A percentile compares a stretch with the other conserved stretches of the same genome.
These are phyloP conservation scores for Drosophila busckii DNA, from an alignment of 1,140 invertebrate species.

Conservation along the genomic window DNA sequence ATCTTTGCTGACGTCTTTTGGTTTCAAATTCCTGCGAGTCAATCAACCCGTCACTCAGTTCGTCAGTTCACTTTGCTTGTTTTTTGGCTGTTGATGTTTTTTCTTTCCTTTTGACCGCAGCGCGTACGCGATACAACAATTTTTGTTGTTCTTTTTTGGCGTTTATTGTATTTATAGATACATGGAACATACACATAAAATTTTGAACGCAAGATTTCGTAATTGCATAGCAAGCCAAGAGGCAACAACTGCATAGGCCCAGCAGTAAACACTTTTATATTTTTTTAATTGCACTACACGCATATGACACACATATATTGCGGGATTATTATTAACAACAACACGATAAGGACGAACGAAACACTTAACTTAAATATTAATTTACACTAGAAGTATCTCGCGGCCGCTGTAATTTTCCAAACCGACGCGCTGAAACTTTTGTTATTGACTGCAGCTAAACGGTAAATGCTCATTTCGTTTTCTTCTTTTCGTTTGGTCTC, in stretches of 20 bases:
- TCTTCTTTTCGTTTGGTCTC: too few relatives aligned
- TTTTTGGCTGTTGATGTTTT: conserved; percentile 22
- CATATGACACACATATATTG: too few relatives aligned
- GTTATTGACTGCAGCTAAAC: conserved; percentile 58
- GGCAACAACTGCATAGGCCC: not conserved
- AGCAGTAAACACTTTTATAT: too few relatives aligned
- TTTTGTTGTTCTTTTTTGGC: conserved; percentile 22
- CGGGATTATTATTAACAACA: too few relatives aligned
- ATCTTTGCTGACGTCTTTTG: conserved; percentile 13
- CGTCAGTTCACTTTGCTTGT: conserved; percentile 20
- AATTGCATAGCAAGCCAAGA: conserved; percentile 43
- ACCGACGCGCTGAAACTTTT: conserved; percentile 52
- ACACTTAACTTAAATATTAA: conserved; percentile 16
- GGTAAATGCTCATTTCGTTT: too few relatives aligned
- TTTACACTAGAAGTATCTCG: conserved; percentile 1
- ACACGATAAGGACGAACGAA: conserved; percentile 16
- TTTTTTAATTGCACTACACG: too few relatives aligned
- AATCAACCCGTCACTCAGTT: conserved; percentile 63
- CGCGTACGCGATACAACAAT: not conserved
- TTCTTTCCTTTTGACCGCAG: conserved; percentile 24
- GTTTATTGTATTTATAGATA: conserved; percentile 53
- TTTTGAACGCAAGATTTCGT: conserved; percentile 50
- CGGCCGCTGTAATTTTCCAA: conserved; percentile 54
- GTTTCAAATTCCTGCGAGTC: conserved; percentile 65
- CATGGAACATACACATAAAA: conserved; percentile 51